Evolutionary conservation across 2,888 invertebrate genomes (phyloP).

Genomic region (Cryptocephalus moraei): DNA sequence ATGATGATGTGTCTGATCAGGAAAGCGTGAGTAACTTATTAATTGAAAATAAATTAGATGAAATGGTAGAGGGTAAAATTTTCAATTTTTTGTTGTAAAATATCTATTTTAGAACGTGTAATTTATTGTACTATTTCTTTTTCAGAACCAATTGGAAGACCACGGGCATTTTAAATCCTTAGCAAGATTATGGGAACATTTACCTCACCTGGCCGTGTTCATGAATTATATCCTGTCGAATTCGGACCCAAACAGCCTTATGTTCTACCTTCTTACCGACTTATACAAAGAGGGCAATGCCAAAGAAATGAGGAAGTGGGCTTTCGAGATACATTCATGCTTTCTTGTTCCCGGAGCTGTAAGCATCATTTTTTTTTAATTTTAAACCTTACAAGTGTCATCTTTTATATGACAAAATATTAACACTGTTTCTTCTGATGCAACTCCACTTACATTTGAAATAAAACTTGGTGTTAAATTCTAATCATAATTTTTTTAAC

Average conservation of each 20-base stretch:
- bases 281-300: conserved; percentile 75
- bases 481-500: conserved; percentile 2
- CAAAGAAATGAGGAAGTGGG: conserved; percentile 95
- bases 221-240: conserved; percentile 83
- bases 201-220: conserved; percentile 89
- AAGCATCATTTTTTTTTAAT: conserved; percentile 30
- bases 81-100: no score
- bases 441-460: background rate
- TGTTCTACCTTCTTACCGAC: conserved; percentile 86
- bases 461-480: background rate
- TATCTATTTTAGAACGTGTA: no score
- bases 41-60: background rate
- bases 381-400: background rate
- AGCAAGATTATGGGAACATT: conserved; percentile 69
- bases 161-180: conserved; percentile 85
- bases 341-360: conserved; percentile 86
- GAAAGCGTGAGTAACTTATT: conserved; percentile 53
- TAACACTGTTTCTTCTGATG: background rate
- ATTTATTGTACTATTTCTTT: conserved; percentile 14
- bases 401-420: no score
- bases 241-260: conserved; percentile 54
- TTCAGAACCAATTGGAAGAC: conserved; percentile 65
- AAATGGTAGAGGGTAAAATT: no score
- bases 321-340: conserved; percentile 96
- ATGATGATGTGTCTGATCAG: conserved; percentile 84